Evolutionary conservation across 2,797 vertebrate species (phyloP).

Genomic region (Anomalospiza imberbis): DNA sequence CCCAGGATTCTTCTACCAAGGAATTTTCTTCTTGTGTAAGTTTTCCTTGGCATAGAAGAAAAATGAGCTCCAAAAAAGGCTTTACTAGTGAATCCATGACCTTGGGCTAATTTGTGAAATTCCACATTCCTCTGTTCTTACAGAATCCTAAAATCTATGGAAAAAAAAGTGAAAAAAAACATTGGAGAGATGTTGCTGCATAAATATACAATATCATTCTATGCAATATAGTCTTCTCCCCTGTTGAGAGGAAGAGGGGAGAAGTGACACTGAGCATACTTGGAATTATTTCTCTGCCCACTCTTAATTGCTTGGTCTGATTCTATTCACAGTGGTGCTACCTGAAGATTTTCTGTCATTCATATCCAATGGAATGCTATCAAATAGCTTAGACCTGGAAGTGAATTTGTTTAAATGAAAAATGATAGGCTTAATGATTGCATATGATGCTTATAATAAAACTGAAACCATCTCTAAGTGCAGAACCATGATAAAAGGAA

Average conservation of each 20-base stretch:
- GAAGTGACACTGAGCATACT: neutral
- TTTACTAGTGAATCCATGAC: neutral
- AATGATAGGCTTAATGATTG: neutral
- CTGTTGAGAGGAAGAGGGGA: neutral
- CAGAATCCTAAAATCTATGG: neutral
- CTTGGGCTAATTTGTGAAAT: neutral
- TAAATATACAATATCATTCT: neutral
- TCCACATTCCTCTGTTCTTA: conserved; percentile 13
- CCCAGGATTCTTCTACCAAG: neutral
- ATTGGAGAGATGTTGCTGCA: neutral
- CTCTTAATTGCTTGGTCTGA: neutral
- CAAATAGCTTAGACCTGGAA: neutral
- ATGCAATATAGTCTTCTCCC: neutral
- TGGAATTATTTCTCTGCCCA: conserved; percentile 18
- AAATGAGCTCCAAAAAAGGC: neutral
- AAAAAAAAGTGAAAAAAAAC: neutral
- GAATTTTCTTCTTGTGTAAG: neutral
- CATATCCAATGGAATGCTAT: neutral
- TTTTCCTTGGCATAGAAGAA: neutral
- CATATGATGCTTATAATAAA: neutral
- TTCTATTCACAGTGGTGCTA: neutral
- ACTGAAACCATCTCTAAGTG: neutral
- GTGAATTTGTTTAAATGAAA: neutral
- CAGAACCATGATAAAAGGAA: neutral
- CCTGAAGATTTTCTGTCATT: neutral